phyloP scores from a whole-genome alignment of 2,888 invertebrate genomes.

The Mayetiola destructor region DNA sequence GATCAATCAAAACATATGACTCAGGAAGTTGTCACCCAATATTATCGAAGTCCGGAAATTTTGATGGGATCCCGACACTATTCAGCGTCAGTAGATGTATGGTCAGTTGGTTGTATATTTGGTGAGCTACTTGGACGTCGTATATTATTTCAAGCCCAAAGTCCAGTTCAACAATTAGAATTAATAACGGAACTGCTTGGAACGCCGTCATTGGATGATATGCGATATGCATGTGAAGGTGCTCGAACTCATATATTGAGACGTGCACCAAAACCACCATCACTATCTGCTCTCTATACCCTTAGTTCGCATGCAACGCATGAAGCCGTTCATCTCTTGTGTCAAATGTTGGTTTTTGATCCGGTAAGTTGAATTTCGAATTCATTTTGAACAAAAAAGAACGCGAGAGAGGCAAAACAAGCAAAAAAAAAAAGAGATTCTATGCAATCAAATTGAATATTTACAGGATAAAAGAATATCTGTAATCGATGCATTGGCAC shows the following conservation, averaged over 20 bases:
- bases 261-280: constrained; percentile 75
- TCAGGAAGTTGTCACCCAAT: constrained; percentile 99
- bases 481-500: constrained; percentile 87
- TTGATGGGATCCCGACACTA: constrained; percentile 98
- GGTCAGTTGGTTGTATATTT: constrained; percentile 99
- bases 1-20: constrained; percentile 93
- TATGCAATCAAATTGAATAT: neutral
- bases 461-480: constrained; percentile 80
- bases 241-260: constrained; percentile 83
- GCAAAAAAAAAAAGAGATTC: too few relatives aligned
- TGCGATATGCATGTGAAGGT: constrained; percentile 93
- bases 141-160: constrained; percentile 96
- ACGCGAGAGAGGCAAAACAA: too few relatives aligned
- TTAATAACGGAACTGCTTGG: constrained; percentile 94
- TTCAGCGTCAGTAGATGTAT: constrained; percentile 91
- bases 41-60: constrained; percentile 97
- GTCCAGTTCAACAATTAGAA: constrained; percentile 95
- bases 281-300: constrained; percentile 78
- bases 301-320: constrained; percentile 88
- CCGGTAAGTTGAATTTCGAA: constrained; percentile 50
- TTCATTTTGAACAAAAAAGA: too few relatives aligned
- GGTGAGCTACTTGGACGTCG: constrained; percentile 90
- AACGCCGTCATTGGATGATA: constrained; percentile 88
- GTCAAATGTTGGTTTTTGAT: constrained; percentile 96
- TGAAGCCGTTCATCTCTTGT: constrained; percentile 93